A percentile compares a stretch with the other conserved stretches of the same genome.
Conservation (phyloP, 1,140 invertebrate genomes). For the Neelides sp. region DNA sequence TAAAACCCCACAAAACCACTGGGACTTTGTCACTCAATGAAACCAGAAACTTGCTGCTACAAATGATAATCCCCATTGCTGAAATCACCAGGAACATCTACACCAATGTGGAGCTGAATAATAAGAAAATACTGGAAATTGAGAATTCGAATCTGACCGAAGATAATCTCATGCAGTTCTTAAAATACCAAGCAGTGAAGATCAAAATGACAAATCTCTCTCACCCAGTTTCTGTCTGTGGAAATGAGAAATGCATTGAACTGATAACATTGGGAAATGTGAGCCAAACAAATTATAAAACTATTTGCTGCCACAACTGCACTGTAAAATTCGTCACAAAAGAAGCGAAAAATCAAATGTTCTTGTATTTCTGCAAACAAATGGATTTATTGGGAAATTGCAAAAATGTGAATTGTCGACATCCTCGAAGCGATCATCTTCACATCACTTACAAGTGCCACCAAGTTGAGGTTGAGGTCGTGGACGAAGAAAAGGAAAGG, state of each 20-base stretch:
- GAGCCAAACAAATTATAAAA: not conserved
- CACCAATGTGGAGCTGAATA: constrained; percentile 11
- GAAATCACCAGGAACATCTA: too few species aligned
- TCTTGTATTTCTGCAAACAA: not conserved
- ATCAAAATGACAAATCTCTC: not conserved
- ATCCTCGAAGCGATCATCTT: not conserved
- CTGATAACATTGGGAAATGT: not conserved
- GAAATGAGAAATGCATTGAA: not conserved
- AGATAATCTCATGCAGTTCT: not conserved
- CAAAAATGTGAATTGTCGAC: not conserved
- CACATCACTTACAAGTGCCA: not conserved
- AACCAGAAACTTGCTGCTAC: too few species aligned
- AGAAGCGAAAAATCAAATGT: not conserved
- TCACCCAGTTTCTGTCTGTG: not conserved
- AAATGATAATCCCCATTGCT: too few species aligned
- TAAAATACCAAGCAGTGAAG: not conserved
- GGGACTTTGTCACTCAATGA: too few species aligned
- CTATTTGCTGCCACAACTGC: not conserved
- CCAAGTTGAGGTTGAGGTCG: not conserved
- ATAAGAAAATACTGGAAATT: not conserved
- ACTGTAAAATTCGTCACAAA: not conserved
- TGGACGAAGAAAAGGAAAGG: not conserved
- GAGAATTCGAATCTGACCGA: not conserved
- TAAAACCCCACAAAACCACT: too few species aligned
- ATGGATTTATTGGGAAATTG: not conserved